A percentile compares a stretch with the other conserved stretches of the same genome.
Conservation (phyloP, 2,113 vertebrate genomes). For the Choloepus hoffmanni region DNA sequence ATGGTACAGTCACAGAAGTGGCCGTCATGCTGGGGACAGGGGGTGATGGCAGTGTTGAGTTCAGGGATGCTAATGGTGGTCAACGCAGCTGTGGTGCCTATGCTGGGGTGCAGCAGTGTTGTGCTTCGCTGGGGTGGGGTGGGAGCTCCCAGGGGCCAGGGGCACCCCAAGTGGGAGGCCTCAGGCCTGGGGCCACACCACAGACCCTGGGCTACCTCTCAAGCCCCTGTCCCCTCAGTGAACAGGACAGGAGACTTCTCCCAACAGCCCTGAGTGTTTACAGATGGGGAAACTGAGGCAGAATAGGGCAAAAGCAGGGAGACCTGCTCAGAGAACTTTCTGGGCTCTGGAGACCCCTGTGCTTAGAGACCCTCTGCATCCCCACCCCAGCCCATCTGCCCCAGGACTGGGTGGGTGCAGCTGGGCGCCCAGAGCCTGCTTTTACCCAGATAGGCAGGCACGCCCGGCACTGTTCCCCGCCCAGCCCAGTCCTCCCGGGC, state of each 20-base stretch:
- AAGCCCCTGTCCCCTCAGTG: neutral
- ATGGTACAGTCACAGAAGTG: neutral
- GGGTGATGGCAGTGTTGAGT: neutral
- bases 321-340: conserved; percentile 1
- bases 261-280: conserved; percentile 75
- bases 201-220: neutral
- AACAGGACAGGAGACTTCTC: neutral
- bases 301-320: conserved; percentile 3
- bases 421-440: neutral
- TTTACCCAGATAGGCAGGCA: neutral
- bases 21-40: neutral
- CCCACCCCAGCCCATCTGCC: neutral
- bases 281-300: conserved; percentile 63
- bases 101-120: neutral
- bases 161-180: neutral
- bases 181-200: neutral
- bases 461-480: neutral
- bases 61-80: neutral
- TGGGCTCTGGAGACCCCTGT: conserved; percentile 62
- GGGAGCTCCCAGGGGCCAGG: neutral
- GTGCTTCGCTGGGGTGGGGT: conserved; percentile 60
- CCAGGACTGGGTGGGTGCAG: neutral
- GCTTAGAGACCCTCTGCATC: neutral
- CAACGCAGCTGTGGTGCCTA: neutral
- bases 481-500: neutral